Base-by-base conservation (phyloP, 1,140 invertebrate genomes). In the Drosophila cardini region DNA sequence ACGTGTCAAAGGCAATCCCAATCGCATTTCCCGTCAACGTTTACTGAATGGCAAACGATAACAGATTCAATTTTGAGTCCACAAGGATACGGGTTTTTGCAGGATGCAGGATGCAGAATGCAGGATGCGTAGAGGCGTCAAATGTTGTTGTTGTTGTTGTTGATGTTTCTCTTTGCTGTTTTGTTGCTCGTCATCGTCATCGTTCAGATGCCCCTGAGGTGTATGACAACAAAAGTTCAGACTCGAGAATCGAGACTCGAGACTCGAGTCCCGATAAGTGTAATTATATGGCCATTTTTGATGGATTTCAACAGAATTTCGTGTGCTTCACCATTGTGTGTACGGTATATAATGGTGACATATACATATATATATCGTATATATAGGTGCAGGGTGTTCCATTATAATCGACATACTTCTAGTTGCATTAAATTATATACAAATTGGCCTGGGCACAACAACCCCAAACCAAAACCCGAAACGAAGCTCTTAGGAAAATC, bases 341-440 rank as follows among this genome's bases (percentile, higher is more conserved):
- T 40, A 16, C 46, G 56, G 45, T 61, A 76, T 76, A 30, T 55
- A 64, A 61, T 32, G 42, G 6, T 18, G 15, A 8, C 1, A 52
- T 13, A 34, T 52, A 34, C 8, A 48, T 26, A 4, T 26, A 26
- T 26, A 26, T 26, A 26, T 26, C 21, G 21, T 26, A n/a, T n/a
- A n/a, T n/a, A n/a, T n/a, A n/a, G n/a, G n/a, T 21, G 45, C 45
- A 50, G 46, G 18, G 21, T 50, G 46, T 50, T 50, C 21, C 46
- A 50, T 30, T 30, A 50, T 21, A 26, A 50, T 38, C 48, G 46
- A 50, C 56, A 70, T 71, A 67, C 80, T 85, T 75, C 48, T 57
- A 81, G 72, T 63, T 78, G 84, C 80, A 85, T 86, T 75, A 79
- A 86, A 76, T 80, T 80, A 81, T 72, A 61, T 81, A 85, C 82